Evolutionary conservation across 2,888 invertebrate species (phyloP).

Genomic region (Trissolcus brochymenae): DNA sequence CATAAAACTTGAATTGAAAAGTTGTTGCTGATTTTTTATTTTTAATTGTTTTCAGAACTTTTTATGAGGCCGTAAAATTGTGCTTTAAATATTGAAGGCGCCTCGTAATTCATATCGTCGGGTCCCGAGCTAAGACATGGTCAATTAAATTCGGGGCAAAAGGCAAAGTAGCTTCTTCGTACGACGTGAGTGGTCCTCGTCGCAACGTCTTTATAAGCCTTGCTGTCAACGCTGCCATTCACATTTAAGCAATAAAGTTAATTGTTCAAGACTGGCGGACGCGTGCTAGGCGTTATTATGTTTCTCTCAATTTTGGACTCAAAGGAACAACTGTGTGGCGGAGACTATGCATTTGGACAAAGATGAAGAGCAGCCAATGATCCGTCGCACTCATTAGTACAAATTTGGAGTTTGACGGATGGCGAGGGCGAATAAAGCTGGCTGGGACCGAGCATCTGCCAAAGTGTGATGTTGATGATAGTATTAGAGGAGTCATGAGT

Average conservation of each 20-base stretch:
- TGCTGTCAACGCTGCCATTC: conserved; percentile 53
- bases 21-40: too few relatives aligned
- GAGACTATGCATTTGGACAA: conserved; percentile 5
- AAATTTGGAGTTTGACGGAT: conserved; percentile 23
- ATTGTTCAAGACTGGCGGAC: conserved; percentile 48
- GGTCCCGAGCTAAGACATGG: conserved; percentile 67
- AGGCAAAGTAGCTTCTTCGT: conserved; percentile 70
- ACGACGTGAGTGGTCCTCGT: conserved; percentile 74
- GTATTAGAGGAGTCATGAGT: conserved; percentile 44
- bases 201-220: conserved; percentile 43
- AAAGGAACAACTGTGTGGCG: conserved; percentile 56
- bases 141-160: conserved; percentile 71
- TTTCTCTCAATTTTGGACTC: conserved; percentile 48
- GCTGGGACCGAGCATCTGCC: conserved; percentile 39
- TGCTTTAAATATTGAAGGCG: conserved; percentile 56
- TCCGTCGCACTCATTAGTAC: conserved; percentile 26
- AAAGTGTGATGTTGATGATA: conserved; percentile 51
- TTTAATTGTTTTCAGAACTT: too few relatives aligned
- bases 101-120: conserved; percentile 71
- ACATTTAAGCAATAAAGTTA: conserved; percentile 46
- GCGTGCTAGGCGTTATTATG: conserved; percentile 55
- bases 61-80: not conserved
- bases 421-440: not conserved
- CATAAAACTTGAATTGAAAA: too few relatives aligned
- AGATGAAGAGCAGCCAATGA: conserved; percentile 17